phyloP scores from a whole-genome alignment of 1,140 invertebrate genomes.

The Drosophila saltans region DNA sequence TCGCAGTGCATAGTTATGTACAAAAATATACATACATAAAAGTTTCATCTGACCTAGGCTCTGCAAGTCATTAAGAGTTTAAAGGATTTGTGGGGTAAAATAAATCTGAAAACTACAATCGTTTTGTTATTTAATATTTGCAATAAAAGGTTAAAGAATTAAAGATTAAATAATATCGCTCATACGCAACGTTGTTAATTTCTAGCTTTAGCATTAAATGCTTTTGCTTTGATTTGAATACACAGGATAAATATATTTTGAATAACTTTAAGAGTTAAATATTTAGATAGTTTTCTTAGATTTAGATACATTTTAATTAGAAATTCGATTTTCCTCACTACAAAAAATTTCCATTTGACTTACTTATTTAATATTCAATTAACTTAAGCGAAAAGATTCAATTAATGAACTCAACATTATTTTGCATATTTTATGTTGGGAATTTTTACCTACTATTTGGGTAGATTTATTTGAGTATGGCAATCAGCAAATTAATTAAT shows the following conservation, averaged over 20 bases:
- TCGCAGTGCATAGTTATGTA: slow-evolving; percentile 17
- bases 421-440: not conserved
- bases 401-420: too few species aligned
- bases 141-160: too few species aligned
- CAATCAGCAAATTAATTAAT: slow-evolving; percentile 13
- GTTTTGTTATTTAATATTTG: not conserved
- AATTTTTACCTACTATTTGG: not conserved
- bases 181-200: too few species aligned
- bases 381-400: not conserved
- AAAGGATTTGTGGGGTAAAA: not conserved
- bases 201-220: too few species aligned
- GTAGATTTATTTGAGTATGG: not conserved
- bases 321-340: too few species aligned
- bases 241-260: too few species aligned
- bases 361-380: not conserved
- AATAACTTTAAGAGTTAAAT: too few species aligned
- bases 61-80: slow-evolving; percentile 33
- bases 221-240: too few species aligned
- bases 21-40: slow-evolving; percentile 24
- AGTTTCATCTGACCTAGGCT: slow-evolving; percentile 37
- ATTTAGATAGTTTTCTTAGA: too few species aligned
- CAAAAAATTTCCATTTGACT: too few species aligned
- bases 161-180: too few species aligned
- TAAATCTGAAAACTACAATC: not conserved
- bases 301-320: too few species aligned